Conservation (phyloP, 1,140 invertebrate species). For the Polyergus mexicanus region DNA sequence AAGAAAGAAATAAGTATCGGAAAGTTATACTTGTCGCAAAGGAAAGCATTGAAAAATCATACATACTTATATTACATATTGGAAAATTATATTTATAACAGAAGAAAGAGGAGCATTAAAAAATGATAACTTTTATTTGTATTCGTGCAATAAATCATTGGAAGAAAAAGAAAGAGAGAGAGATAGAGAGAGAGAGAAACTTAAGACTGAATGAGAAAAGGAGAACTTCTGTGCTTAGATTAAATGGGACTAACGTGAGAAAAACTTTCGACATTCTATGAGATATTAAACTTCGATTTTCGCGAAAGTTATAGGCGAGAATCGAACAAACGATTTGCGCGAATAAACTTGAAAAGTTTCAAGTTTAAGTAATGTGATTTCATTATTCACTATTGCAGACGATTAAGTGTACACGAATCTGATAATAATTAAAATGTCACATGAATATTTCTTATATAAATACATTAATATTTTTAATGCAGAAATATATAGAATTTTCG, state of each 20-base stretch:
- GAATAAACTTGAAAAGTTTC: not conserved
- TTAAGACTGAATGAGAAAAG: not conserved
- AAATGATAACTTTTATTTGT: not conserved
- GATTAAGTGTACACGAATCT: not conserved
- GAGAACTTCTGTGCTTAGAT: not conserved
- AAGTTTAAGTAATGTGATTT: not conserved
- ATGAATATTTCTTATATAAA: slow-evolving; percentile 10
- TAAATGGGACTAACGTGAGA: not conserved
- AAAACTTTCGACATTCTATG: slow-evolving; percentile 17
- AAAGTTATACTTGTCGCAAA: not conserved
- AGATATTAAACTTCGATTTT: slow-evolving; percentile 32
- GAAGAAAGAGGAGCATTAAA: not conserved
- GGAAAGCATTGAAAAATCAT: not conserved
- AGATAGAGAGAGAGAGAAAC: too few relatives aligned
- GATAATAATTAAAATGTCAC: not conserved
- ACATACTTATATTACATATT: not conserved
- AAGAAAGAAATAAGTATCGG: not conserved
- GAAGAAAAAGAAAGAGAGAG: not conserved
- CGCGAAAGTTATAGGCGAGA: not conserved
- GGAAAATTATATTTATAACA: not conserved
- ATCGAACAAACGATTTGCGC: not conserved
- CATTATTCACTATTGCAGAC: slow-evolving; percentile 15
- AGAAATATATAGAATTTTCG: slow-evolving; percentile 22
- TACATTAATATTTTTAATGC: too few relatives aligned
- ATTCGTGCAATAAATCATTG: not conserved